Percentiles rank a stretch among this genome's conserved stretches.
Conservation (phyloP, 2,113 vertebrate genomes). For the Prunella himalayana region DNA sequence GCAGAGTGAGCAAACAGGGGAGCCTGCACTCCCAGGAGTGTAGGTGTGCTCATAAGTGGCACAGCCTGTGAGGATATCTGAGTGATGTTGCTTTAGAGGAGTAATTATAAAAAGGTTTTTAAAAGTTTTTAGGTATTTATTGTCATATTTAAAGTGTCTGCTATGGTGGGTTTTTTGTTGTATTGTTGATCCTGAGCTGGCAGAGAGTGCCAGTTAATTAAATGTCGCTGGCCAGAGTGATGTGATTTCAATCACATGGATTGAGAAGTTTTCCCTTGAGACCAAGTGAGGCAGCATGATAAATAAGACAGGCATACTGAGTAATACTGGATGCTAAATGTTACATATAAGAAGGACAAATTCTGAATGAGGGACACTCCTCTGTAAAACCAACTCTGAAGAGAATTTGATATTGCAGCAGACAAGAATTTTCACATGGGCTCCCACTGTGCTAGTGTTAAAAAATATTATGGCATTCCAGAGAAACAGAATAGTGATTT, state of each 20-base stretch:
- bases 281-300: not conserved
- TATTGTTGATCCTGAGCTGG: not conserved
- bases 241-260: not conserved
- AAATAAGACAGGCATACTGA: not conserved
- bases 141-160: not conserved
- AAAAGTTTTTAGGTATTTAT: not conserved
- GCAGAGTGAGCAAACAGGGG: not conserved
- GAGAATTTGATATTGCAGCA: not conserved
- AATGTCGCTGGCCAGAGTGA: not conserved
- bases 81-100: not conserved
- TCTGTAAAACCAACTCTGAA: not conserved
- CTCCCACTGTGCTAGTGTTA: not conserved
- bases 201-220: not conserved
- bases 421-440: not conserved
- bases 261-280: not conserved
- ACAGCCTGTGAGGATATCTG: not conserved
- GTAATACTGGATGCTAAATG: not conserved
- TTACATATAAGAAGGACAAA: not conserved
- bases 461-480: not conserved
- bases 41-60: not conserved
- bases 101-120: not conserved
- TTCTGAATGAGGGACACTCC: not conserved
- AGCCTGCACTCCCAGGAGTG: not conserved
- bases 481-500: not conserved
- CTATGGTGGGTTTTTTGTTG: not conserved